Evolutionary conservation across 1,140 invertebrate genomes (phyloP).

Genomic region (Brachionus rotundiformis): DNA sequence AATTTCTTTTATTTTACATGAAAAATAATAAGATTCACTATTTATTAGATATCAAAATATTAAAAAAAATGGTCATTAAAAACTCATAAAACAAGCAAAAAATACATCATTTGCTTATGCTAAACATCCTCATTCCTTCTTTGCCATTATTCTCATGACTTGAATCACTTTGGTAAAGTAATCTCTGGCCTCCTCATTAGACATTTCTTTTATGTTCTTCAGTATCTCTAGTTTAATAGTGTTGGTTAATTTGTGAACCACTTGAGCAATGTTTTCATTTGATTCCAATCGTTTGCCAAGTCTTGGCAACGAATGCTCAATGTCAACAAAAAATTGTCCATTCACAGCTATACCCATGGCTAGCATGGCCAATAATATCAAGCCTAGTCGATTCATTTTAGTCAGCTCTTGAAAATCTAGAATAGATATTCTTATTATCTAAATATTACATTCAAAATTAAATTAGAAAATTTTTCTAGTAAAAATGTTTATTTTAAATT

Average conservation of each 20-base stretch:
- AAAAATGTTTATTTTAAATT: too few relatives aligned
- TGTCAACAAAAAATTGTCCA: conserved; percentile 48
- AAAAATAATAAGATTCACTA: not conserved
- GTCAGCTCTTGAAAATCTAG: too few relatives aligned
- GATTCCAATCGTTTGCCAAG: conserved; percentile 18
- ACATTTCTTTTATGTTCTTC: not conserved
- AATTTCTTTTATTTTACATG: conserved; percentile 19
- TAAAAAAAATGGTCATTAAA: not conserved
- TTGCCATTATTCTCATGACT: conserved; percentile 11
- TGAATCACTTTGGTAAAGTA: conserved; percentile 29
- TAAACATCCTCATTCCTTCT: not conserved
- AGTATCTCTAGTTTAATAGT: not conserved
- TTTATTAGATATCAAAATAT: not conserved
- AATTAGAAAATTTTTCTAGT: conserved; percentile 8
- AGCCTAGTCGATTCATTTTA: not conserved
- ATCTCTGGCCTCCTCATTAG: conserved; percentile 26
- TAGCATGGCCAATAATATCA: not conserved
- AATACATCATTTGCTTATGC: not conserved
- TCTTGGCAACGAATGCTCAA: conserved; percentile 47
- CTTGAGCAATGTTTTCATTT: not conserved
- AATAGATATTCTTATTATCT: too few relatives aligned
- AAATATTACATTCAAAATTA: too few relatives aligned
- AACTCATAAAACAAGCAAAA: not conserved
- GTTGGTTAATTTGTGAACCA: not conserved
- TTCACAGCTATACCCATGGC: not conserved